A percentile compares a stretch with the other conserved stretches of the same genome.
Evolutionary conservation across 2,888 invertebrate species (phyloP).

Genomic region (Parnassius glacialis): DNA sequence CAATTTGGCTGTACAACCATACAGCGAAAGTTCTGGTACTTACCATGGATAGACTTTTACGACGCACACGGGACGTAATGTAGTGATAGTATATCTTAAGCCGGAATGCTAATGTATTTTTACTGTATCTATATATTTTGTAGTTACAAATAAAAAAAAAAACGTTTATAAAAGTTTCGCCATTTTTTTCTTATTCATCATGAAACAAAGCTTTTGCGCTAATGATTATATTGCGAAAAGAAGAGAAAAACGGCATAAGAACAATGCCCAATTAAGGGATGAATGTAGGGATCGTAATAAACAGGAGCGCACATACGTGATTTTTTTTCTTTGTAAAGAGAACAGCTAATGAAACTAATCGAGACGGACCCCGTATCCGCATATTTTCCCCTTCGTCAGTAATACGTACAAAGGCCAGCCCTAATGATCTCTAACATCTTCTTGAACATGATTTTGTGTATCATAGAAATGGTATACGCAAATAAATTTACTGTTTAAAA

Average conservation of each 20-base stretch:
- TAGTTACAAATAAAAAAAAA: too few species aligned
- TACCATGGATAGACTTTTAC: too few species aligned
- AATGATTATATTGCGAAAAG: not conserved
- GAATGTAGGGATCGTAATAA: conserved; percentile 3
- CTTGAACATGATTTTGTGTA: conserved; percentile 1
- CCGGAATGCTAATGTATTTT: too few species aligned
- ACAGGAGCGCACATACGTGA: conserved; percentile 6
- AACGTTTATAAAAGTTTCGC: too few species aligned
- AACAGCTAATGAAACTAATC: conserved; percentile 20
- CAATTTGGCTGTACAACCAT: too few species aligned
- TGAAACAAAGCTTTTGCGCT: not conserved
- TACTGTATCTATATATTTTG: too few species aligned
- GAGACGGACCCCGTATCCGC: conserved; percentile 6
- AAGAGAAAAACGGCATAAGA: conserved; percentile 4
- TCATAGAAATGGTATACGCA: not conserved
- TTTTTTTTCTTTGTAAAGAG: conserved; percentile 17
- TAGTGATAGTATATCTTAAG: too few species aligned
- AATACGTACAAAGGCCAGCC: conserved; percentile 15
- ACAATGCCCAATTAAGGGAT: conserved; percentile 17
- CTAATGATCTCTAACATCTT: conserved; percentile 15
- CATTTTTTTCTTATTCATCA: not conserved
- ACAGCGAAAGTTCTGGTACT: too few species aligned
- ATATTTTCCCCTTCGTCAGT: conserved; percentile 7
- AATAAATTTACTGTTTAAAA: too few species aligned
- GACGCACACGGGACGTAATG: too few species aligned